Evolutionary conservation across 2,888 invertebrate species (phyloP).

Genomic region (Drosophila incognita): DNA sequence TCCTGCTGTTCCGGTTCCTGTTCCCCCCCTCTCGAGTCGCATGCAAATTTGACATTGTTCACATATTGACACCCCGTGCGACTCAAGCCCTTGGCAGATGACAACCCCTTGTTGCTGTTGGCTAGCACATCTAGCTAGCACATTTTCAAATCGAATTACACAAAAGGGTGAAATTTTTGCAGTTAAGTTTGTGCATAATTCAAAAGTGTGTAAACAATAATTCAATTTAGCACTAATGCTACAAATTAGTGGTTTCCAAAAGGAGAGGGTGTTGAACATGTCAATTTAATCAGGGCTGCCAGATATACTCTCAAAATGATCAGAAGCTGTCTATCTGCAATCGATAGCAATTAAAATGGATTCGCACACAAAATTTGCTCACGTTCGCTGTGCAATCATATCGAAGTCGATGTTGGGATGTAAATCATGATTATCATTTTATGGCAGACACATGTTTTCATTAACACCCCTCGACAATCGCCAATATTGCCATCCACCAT

Average conservation of each 20-base stretch:
- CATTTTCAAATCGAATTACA: conserved; percentile 60
- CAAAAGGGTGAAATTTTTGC: neutral
- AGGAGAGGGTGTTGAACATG: conserved; percentile 11
- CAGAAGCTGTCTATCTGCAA: neutral
- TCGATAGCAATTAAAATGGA: conserved; percentile 50
- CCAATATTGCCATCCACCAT: conserved; percentile 21
- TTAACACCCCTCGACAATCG: conserved; percentile 38
- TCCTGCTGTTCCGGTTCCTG: neutral
- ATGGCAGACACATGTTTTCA: conserved; percentile 82
- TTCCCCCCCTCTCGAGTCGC: neutral
- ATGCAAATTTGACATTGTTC: conserved; percentile 66
- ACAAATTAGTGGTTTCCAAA: conserved; percentile 82
- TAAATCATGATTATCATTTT: conserved; percentile 84
- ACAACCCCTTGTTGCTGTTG: conserved; percentile 3
- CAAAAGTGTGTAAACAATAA: conserved; percentile 78
- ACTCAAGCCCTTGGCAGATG: conserved; percentile 17
- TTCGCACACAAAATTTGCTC: conserved; percentile 35
- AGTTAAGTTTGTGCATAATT: conserved; percentile 38
- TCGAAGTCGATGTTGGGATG: conserved; percentile 60
- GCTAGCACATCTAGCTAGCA: conserved; percentile 38
- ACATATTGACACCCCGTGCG: conserved; percentile 49
- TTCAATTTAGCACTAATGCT: conserved; percentile 81
- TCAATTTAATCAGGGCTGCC: conserved; percentile 39
- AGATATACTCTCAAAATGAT: neutral
- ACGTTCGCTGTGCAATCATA: conserved; percentile 53